These are phyloP conservation scores for Mantis religiosa DNA, from an alignment of 2,888 invertebrate genomes.

Conservation along the genomic window DNA sequence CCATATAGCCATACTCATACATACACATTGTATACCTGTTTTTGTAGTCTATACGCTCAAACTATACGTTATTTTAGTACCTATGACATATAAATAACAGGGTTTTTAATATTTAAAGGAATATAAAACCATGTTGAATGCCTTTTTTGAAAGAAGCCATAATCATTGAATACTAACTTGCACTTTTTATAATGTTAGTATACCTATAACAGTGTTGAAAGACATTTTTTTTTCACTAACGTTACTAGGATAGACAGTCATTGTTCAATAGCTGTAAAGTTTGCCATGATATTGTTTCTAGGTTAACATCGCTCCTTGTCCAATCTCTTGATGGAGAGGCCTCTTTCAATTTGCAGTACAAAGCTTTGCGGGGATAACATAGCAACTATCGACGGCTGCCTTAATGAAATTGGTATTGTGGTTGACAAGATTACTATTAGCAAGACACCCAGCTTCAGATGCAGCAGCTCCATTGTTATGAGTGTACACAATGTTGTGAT, in stretches of 20 bases:
- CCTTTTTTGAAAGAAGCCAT: too few species aligned
- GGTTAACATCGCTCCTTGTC: not conserved
- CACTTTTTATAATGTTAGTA: too few species aligned
- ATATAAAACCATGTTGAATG: too few species aligned
- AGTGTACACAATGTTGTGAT: not conserved
- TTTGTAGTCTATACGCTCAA: too few species aligned
- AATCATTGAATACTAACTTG: too few species aligned
- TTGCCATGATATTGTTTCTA: not conserved
- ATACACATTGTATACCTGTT: too few species aligned
- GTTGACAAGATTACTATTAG: not conserved
- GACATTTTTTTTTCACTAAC: too few species aligned
- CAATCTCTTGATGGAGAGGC: not conserved
- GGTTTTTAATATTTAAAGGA: too few species aligned
- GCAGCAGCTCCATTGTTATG: not conserved
- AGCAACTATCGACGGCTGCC: not conserved
- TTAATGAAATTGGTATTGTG: not conserved
- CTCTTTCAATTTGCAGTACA: not conserved
- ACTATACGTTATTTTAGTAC: too few species aligned
- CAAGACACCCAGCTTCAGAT: not conserved
- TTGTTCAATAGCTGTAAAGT: not conserved
- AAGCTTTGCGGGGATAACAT: not conserved
- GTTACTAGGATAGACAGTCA: not conserved
- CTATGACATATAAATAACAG: too few species aligned
- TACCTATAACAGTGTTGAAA: too few species aligned
- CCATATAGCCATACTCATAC: too few species aligned